A percentile compares a stretch with the other conserved stretches of the same genome.
phyloP scores from a whole-genome alignment of 1,140 invertebrate genomes.

The Lamellibrachia luymesi region DNA sequence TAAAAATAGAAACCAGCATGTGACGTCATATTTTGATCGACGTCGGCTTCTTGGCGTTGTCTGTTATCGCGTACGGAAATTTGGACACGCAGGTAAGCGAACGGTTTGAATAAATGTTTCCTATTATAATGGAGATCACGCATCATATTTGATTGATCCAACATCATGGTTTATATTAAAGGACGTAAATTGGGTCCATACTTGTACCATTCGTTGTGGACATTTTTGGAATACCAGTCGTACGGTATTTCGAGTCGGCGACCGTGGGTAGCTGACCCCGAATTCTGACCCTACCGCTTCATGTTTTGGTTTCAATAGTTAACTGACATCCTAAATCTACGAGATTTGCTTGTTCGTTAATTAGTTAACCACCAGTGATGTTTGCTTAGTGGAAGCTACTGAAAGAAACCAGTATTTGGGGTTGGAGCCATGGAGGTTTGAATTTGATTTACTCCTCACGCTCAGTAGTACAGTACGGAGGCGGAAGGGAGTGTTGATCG shows the following conservation, averaged over 20 bases:
- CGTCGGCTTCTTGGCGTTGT: constrained; percentile 2
- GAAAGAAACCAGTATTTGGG: neutral
- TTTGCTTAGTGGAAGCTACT: neutral
- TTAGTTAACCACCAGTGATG: neutral
- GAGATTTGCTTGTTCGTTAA: neutral
- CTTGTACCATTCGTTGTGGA: neutral
- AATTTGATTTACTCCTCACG: neutral
- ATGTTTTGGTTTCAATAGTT: neutral
- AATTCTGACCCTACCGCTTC: neutral
- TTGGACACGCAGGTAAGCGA: neutral
- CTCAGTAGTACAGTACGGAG: too few species aligned
- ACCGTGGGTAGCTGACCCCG: neutral
- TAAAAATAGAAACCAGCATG: neutral
- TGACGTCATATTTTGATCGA: constrained; percentile 5
- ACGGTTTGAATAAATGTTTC: neutral
- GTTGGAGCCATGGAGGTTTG: neutral
- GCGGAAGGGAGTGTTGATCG: neutral
- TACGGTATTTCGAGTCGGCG: neutral
- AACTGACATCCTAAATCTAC: neutral
- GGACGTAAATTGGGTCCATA: neutral
- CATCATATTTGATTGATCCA: neutral
- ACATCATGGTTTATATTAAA: neutral
- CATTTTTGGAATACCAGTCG: neutral
- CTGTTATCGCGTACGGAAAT: constrained; percentile 1
- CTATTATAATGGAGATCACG: neutral